Base-by-base conservation (phyloP, 2,113 vertebrate genomes). In the Siniperca knerii region DNA sequence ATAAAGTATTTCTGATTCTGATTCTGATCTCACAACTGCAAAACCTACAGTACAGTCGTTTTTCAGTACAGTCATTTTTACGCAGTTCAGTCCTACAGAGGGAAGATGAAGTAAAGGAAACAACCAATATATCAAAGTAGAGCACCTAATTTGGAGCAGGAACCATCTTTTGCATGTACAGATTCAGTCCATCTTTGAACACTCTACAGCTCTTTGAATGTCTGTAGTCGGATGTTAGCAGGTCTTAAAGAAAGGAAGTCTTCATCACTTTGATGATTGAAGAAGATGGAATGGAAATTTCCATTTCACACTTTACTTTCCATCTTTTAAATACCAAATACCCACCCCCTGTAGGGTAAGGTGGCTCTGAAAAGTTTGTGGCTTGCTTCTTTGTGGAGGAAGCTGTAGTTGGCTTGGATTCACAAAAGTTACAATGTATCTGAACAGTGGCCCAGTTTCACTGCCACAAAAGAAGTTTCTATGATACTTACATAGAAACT, bases 401-500 rank as follows among this genome's bases (percentile, higher is more conserved):
- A 37, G 61, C n/a, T 5, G 64, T 4, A 42, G n/a, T 50, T 20
- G 12, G 35, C 33, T 65, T 64, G 5, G 58, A 72, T 81, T 40
- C 25, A 15, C 20, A 50, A 29, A 9, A 15, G 35, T 25, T 57
- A 21, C 37, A 33, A 2, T 37, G 21, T 37, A 46, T 55, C 13
- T 58, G n/a, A 85, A 61, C 10, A 46, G 46, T 25, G 65, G 69
- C 58, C 52, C 20, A 70, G 62, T 52, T 70, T 58, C 33, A 52
- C 69, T 54, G 44, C 0, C 2, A 33, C 15, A 20, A 52, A 57
- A n/a, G 20, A 35, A 9, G 29, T 10, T 10, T 2, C 1, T 44
- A 9, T 44, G 42, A 66, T 50, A 52, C 46, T 9, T 54, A 6
- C 1, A 4, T 37, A 9, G 20, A 29, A 46, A 48, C 18, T 52